phyloP scores from a whole-genome alignment of 2,113 vertebrate genomes.

The Rhinoptilus africanus region DNA sequence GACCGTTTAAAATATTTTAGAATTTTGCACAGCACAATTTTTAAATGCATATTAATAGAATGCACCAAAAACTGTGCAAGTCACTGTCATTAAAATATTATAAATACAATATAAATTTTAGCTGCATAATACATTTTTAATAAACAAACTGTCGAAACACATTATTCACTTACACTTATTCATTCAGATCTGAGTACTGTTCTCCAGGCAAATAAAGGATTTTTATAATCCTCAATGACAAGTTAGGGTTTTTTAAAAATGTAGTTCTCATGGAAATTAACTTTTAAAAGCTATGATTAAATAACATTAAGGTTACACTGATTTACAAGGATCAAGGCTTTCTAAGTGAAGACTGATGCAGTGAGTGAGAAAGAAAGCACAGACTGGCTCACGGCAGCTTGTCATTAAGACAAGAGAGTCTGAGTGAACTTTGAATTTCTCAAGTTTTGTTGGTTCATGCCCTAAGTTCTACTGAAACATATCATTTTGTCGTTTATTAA shows the following conservation, averaged over 20 bases:
- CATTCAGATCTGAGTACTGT: slow-evolving; percentile 49
- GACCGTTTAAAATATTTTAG: slow-evolving; percentile 6
- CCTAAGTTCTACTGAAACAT: not conserved
- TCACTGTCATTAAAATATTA: slow-evolving; percentile 46
- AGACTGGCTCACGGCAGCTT: not conserved
- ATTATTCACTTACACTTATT: slow-evolving; percentile 54
- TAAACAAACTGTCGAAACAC: slow-evolving; percentile 67
- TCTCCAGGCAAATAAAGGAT: slow-evolving; percentile 63
- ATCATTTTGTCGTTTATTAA: not conserved
- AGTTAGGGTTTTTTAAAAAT: slow-evolving; percentile 18
- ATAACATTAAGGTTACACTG: slow-evolving; percentile 47
- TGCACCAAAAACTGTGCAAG: slow-evolving; percentile 16
- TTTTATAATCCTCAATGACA: slow-evolving; percentile 67
- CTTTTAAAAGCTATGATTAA: slow-evolving; percentile 62
- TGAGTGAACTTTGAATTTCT: slow-evolving; percentile 10
- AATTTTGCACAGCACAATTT: not conserved
- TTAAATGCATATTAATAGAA: not conserved
- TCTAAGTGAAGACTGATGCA: not conserved
- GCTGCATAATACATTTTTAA: slow-evolving; percentile 63
- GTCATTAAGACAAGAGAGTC: not conserved
- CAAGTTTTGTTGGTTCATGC: not conserved
- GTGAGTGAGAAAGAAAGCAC: slow-evolving; percentile 8
- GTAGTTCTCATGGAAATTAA: slow-evolving; percentile 62
- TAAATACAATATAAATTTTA: slow-evolving; percentile 52
- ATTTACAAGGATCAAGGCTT: slow-evolving; percentile 56